Conservation (phyloP, 2,113 vertebrate genomes). For the Crotophaga sulcirostris region DNA sequence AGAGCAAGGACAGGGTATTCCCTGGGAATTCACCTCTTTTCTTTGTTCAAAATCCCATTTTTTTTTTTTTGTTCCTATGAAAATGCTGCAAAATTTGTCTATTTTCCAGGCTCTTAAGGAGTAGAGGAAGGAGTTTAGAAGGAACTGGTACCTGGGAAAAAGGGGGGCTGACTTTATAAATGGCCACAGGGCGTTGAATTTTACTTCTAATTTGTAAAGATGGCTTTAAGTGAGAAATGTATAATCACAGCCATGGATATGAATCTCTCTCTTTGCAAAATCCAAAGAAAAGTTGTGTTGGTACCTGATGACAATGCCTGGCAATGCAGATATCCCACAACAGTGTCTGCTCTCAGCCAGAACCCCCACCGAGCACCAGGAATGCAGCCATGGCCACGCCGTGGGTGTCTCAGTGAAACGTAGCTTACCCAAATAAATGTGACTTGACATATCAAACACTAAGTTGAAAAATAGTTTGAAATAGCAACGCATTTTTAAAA, state of each 20-base stretch:
- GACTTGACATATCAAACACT: slow-evolving; percentile 10
- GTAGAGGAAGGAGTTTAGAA: too few relatives aligned
- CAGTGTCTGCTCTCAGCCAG: background rate
- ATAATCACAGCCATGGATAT: background rate
- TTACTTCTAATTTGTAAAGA: background rate
- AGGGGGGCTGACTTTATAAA: background rate
- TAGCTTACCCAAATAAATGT: slow-evolving; percentile 1
- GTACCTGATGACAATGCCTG: background rate
- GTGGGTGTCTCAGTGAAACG: background rate
- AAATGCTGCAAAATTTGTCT: background rate
- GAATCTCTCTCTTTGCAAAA: background rate
- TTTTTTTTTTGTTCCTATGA: background rate
- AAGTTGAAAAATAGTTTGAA: slow-evolving; percentile 42
- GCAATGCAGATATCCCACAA: background rate
- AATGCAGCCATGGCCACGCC: background rate
- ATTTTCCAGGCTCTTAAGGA: background rate
- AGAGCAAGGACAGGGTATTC: background rate
- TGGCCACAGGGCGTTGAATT: background rate
- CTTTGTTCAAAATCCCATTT: background rate
- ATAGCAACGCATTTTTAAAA: slow-evolving; percentile 53
- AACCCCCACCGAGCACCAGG: background rate
- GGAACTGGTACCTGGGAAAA: too few relatives aligned
- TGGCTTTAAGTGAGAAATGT: background rate
- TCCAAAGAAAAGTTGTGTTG: background rate
- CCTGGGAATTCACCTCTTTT: background rate